phyloP scores from a whole-genome alignment of 2,888 invertebrate species.

The Dyspetes luteomarginatus region DNA sequence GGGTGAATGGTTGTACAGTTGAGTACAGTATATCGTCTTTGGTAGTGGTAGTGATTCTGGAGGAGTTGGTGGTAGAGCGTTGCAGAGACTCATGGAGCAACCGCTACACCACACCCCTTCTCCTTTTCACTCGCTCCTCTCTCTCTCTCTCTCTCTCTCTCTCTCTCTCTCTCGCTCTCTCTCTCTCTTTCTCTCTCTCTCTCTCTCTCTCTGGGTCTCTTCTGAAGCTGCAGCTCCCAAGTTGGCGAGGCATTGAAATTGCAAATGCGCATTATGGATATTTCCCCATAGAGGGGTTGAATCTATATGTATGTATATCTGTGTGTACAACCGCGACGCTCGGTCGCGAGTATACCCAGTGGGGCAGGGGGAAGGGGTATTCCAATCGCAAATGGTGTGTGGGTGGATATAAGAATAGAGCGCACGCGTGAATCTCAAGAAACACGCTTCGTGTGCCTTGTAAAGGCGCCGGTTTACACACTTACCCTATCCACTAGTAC shows the following conservation, averaged over 20 bases:
- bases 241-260: constrained; percentile 82
- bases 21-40: constrained; percentile 51
- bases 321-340: constrained; percentile 64
- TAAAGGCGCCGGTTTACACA: constrained; percentile 41
- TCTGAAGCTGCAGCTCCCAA: constrained; percentile 71
- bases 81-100: constrained; percentile 53
- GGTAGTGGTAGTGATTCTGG: constrained; percentile 54
- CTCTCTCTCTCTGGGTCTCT: constrained; percentile 8
- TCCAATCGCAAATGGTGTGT: background rate
- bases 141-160: constrained; percentile 37
- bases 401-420: constrained; percentile 38
- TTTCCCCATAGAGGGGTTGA: constrained; percentile 81
- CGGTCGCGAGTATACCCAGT: constrained; percentile 59
- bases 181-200: constrained; percentile 4
- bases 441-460: constrained; percentile 30
- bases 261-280: constrained; percentile 84
- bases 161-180: constrained; percentile 11
- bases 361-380: background rate
- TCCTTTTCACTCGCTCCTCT: constrained; percentile 42
- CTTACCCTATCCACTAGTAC: constrained; percentile 30
- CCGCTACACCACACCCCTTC: constrained; percentile 36
- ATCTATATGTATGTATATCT: constrained; percentile 69
- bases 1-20: constrained; percentile 46
- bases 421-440: constrained; percentile 64
- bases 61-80: constrained; percentile 36